Evolutionary conservation across 2,888 invertebrate genomes (phyloP).

Genomic region (Nesidiocoris tenuis): DNA sequence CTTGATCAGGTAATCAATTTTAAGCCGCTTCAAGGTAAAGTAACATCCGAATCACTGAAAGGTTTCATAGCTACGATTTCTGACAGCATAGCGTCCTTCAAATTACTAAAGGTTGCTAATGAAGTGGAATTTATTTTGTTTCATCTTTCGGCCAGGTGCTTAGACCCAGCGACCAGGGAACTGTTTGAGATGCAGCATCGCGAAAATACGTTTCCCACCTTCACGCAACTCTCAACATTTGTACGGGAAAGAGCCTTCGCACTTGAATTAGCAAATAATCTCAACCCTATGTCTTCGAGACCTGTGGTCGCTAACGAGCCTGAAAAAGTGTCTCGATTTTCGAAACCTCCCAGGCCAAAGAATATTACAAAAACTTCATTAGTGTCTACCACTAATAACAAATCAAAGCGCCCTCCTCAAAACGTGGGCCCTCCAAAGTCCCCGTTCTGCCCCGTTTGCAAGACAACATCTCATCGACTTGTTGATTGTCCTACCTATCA

Average conservation of each 20-base stretch:
- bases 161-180: slow-evolving; percentile 21
- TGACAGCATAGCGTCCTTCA: slow-evolving; percentile 13
- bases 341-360: background rate
- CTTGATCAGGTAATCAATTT: slow-evolving; percentile 15
- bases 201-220: slow-evolving; percentile 1
- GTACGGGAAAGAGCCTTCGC: slow-evolving; percentile 1
- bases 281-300: background rate
- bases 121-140: slow-evolving; percentile 19
- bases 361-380: background rate
- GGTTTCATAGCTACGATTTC: slow-evolving; percentile 3
- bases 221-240: slow-evolving; percentile 6
- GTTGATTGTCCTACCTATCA: background rate
- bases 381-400: background rate
- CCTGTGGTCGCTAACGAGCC: background rate
- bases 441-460: background rate
- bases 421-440: background rate
- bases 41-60: slow-evolving; percentile 1
- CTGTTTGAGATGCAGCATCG: slow-evolving; percentile 13
- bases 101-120: background rate
- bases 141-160: background rate
- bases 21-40: slow-evolving; percentile 20
- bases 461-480: background rate
- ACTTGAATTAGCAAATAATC: slow-evolving; percentile 3
- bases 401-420: background rate
- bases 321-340: background rate